Percentiles rank a stretch among this genome's conserved stretches.
Conservation (phyloP, 2,888 invertebrate species). For the Drosophila planitibia region DNA sequence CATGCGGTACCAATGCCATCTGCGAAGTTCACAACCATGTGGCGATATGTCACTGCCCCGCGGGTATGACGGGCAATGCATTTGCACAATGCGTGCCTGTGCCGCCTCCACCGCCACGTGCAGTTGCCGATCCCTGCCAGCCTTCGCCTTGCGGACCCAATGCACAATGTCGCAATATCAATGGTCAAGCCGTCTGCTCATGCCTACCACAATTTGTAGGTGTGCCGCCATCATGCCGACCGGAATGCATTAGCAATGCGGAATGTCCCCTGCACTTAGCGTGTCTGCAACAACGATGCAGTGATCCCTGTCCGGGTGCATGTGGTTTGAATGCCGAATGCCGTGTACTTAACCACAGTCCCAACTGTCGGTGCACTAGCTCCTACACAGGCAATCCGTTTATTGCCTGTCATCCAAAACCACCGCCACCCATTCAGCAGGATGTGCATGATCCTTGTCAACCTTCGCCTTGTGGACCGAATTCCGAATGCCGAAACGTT, state of each 20-base stretch:
- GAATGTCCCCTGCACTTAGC: conserved; percentile 89
- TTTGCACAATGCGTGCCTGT: conserved; percentile 88
- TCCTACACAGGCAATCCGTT: conserved; percentile 85
- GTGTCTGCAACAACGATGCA: conserved; percentile 90
- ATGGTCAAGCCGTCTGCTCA: conserved; percentile 89
- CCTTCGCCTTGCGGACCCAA: conserved; percentile 91
- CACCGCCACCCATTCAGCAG: conserved; percentile 23
- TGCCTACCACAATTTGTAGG: conserved; percentile 90
- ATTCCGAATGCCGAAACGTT: conserved; percentile 89
- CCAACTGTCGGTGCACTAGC: conserved; percentile 90
- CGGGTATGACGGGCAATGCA: conserved; percentile 89
- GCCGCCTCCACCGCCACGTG: conserved; percentile 73
- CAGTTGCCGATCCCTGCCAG: conserved; percentile 86
- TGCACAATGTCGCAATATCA: conserved; percentile 89
- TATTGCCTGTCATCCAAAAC: conserved; percentile 84
- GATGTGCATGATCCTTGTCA: conserved; percentile 87
- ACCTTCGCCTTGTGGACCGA: conserved; percentile 93
- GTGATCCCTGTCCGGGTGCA: conserved; percentile 91
- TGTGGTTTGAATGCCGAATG: conserved; percentile 92
- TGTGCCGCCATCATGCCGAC: conserved; percentile 90
- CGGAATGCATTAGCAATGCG: conserved; percentile 89
- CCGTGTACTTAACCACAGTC: conserved; percentile 90
- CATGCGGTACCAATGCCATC: conserved; percentile 89
- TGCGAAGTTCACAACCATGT: conserved; percentile 91
- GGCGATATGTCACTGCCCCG: conserved; percentile 90